Conservation (phyloP, 2,797 vertebrate genomes). For the Rhinoraja longicauda region DNA sequence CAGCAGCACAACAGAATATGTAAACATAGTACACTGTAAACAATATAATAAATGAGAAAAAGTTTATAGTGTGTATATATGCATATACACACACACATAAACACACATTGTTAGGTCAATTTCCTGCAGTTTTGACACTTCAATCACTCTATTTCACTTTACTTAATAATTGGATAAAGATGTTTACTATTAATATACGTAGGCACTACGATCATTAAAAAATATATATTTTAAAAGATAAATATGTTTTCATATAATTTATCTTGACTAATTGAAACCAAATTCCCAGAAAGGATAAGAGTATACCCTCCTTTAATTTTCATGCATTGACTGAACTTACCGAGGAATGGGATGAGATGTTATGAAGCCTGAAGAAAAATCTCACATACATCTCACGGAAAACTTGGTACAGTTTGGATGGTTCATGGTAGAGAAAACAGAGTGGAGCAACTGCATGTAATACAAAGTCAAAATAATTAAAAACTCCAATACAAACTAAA, state of each 20-base stretch:
- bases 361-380: conserved; percentile 96
- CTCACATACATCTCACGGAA: conserved; percentile 96
- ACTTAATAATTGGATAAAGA: not conserved
- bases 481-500: conserved; percentile 25
- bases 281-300: not conserved
- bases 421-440: conserved; percentile 97
- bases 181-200: not conserved
- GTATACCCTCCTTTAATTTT: not conserved
- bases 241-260: not conserved
- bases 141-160: not conserved
- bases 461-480: conserved; percentile 39
- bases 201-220: not conserved
- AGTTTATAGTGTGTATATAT: no score
- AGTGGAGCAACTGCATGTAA: conserved; percentile 82
- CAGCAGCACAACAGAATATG: no score
- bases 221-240: not conserved
- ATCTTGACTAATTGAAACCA: not conserved
- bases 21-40: no score
- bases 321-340: conserved; percentile 61
- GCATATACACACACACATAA: no score
- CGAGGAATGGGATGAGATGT: conserved; percentile 89
- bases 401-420: conserved; percentile 86
- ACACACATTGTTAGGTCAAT: not conserved
- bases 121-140: not conserved
- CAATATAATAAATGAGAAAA: no score